Conservation (phyloP, 2,888 invertebrate genomes). For the Dryobotodes eremita region DNA sequence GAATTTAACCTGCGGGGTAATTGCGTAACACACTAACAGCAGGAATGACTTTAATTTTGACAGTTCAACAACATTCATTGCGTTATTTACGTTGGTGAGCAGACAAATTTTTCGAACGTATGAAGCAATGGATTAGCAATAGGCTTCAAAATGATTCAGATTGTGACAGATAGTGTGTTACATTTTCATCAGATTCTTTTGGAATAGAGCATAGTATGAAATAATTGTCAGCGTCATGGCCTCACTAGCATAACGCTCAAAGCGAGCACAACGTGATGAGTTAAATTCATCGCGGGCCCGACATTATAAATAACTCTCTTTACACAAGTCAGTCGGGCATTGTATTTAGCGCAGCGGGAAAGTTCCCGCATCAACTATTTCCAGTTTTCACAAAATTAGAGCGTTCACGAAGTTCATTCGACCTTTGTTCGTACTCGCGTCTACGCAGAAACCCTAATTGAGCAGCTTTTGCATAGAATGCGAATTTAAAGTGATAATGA, state of each 20-base stretch:
- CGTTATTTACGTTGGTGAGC: no score
- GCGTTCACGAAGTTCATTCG: conserved; percentile 54
- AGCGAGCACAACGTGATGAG: conserved; percentile 53
- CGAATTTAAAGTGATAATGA: conserved; percentile 29
- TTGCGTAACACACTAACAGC: no score
- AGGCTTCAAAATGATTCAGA: no score
- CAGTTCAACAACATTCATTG: no score
- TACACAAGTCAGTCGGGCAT: conserved; percentile 61
- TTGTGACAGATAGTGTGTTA: background rate
- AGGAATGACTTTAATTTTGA: no score
- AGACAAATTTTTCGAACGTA: no score
- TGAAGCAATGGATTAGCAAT: no score
- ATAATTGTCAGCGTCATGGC: conserved; percentile 53
- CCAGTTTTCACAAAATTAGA: conserved; percentile 68
- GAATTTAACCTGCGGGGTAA: background rate
- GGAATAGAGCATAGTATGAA: background rate
- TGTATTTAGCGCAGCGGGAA: conserved; percentile 69
- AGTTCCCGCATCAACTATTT: conserved; percentile 65
- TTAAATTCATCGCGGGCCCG: conserved; percentile 60
- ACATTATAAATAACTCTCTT: conserved; percentile 65
- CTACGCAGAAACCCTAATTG: conserved; percentile 50
- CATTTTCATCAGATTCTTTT: background rate
- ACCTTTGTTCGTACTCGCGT: conserved; percentile 48
- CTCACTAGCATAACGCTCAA: conserved; percentile 45
- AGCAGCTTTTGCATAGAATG: conserved; percentile 43